These are phyloP conservation scores for Tribolium freemani DNA, from an alignment of 2,888 invertebrate genomes.

Conservation along the genomic window DNA sequence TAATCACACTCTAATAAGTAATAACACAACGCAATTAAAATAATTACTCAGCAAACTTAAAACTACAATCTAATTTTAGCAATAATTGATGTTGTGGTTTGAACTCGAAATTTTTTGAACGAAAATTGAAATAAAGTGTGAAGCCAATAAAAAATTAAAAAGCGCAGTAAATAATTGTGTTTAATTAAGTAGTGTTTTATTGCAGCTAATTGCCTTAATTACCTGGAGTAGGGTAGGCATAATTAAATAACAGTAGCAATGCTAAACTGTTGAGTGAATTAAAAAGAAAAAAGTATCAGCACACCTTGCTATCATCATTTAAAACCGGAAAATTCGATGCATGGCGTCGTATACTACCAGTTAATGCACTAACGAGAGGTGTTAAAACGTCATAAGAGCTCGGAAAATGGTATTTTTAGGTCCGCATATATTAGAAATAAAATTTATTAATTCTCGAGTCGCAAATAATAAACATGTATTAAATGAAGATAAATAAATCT, in stretches of 20 bases:
- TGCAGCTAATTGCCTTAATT: too few species aligned
- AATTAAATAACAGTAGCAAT: too few species aligned
- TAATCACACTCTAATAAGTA: background rate
- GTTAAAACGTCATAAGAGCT: background rate
- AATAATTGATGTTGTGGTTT: too few species aligned
- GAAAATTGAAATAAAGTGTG: too few species aligned
- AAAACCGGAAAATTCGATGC: background rate
- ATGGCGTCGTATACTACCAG: background rate
- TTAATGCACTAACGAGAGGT: background rate
- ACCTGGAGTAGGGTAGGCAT: too few species aligned
- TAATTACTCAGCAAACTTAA: background rate
- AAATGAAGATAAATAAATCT: background rate
- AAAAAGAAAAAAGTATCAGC: background rate
- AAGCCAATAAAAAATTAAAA: too few species aligned
- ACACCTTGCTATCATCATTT: background rate
- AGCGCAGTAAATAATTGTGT: too few species aligned
- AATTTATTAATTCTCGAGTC: background rate
- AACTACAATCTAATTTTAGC: background rate
- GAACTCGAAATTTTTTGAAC: too few species aligned
- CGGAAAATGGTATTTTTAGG: background rate
- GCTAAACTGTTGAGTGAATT: too few species aligned
- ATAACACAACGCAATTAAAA: background rate
- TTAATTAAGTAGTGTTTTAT: too few species aligned
- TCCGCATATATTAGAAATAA: background rate
- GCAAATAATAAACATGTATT: background rate